Evolutionary conservation across 2,797 vertebrate species (phyloP), one percentile per base, ranked within the genome.

Genomic region (Fistularia commersonii): DNA sequence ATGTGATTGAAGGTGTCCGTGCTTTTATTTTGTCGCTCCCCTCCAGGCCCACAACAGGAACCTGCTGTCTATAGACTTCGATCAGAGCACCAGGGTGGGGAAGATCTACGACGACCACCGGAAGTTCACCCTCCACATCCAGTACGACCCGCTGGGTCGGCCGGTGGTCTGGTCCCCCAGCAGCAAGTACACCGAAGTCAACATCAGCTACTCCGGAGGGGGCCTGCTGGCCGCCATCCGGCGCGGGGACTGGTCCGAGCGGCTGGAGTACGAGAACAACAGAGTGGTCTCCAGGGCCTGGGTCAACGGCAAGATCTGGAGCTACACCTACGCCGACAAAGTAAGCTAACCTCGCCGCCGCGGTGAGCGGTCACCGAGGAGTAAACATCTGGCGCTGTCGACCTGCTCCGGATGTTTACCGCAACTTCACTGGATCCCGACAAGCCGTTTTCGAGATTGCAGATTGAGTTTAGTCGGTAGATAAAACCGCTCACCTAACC

Each of bases 241-340:
- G 82, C 91, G 97, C n/a, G 97, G 97, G 34, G 93, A 93, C 0
- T 99, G 96, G 96, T 93, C 93, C 6, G 96, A 99, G 76, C 92
- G 93, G 73, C 91, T 96, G 81, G 95, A 99, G 64, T 98, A 99
- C 37, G 97, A 99, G 57, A 94, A 91, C 6, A 93, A 96, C 54
- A 92, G 92, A 77, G 93, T 99, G 41, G 77, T 96, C 67, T 97
- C 95, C 69, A 90, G 95, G 76, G 95, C 94, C 8, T 99, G 95
- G 95, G 92, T 95, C 61, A 97, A 98, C 54, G 97, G 97, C 23
- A 98, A 97, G 90, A 99, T 97, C 85, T 99, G 97, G 97, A 98
- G 93, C 85, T 99, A 98, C 89, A 97, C 95, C 0, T 99, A 97
- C 33, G 87, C 95, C 66, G 97, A 98, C 87, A 95, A 93, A 92